Evolutionary conservation across 2,797 vertebrate genomes (phyloP), one percentile per base, ranked within the genome.

Genomic region (Sardinella longiceps): DNA sequence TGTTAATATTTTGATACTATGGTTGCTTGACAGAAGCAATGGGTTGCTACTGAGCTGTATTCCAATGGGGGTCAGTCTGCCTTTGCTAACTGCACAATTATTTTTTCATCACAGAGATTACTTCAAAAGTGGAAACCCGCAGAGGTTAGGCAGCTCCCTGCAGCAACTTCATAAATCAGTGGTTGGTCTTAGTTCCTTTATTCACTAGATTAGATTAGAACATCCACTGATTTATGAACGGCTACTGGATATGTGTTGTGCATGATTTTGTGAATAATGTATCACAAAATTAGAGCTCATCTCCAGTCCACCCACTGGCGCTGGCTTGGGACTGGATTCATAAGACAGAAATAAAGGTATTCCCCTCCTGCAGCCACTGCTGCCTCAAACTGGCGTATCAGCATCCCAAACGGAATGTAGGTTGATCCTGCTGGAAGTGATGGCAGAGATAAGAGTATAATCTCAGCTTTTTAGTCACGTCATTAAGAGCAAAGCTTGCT

Each of bases 111-210:
- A 58, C 56, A 58, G 56, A 58, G 56, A 25, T 25, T 7, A 58
- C 23, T 60, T 60, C 56, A 60, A 60, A 25, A 25, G 56, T 60
- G 56, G 56, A 25, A 25, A 60, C 23, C 56, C 56, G 2, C 0
- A 56, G 56, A 25, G 56, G 56, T 25, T 60, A 25, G 23, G 56
- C 56, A 60, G 56, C 56, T 60, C 56, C 56, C 56, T 60, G 56
- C 56, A 60, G 56, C 56, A 25, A 60, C 56, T 25, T 25, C 56
- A 60, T 60, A 60, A 60, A 25, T 60, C 56, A 60, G 56, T 2
- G n/a, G 56, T 60, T 60, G n/a, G 56, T 60, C 56, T 60, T 20
- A 7, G 53, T 56, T 60, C n/a, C n/a, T 60, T 60, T 60, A 60
- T 60, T 60, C n/a, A 60, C 23, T 60, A 60, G 56, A 60, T 25